phyloP scores from a whole-genome alignment of 2,888 invertebrate species.

The Drosophila rellima region DNA sequence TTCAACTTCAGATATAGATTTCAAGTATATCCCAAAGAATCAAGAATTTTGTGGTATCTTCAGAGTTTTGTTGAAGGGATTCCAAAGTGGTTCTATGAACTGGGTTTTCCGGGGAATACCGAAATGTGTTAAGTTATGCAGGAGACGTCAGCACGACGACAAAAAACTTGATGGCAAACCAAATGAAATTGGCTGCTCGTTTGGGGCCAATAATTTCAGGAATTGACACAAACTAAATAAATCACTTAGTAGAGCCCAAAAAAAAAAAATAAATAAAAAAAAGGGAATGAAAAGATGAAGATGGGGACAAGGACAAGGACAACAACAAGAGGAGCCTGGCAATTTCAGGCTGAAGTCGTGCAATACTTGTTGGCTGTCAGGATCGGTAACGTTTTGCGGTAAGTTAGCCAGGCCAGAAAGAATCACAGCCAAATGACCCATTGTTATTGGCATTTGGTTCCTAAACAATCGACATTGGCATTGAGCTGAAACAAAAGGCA shows the following conservation, averaged over 20 bases:
- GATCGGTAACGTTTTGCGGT: conserved; percentile 70
- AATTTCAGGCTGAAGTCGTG: conserved; percentile 67
- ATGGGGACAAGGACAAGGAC: conserved; percentile 54
- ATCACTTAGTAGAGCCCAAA: conserved; percentile 70
- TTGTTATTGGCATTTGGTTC: conserved; percentile 67
- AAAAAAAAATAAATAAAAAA: background rate
- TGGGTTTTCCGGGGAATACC: conserved; percentile 67
- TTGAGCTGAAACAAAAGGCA: conserved; percentile 38
- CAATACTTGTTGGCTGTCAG: conserved; percentile 83
- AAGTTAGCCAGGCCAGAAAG: conserved; percentile 30
- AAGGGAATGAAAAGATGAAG: background rate
- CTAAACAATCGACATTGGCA: conserved; percentile 72
- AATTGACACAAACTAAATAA: conserved; percentile 83
- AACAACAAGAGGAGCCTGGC: conserved; percentile 44
- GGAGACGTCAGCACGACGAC: conserved; percentile 69
- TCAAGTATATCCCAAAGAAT: background rate
- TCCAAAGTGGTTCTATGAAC: conserved; percentile 62
- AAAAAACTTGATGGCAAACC: conserved; percentile 34
- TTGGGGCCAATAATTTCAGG: conserved; percentile 80
- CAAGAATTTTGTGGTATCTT: background rate
- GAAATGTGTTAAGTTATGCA: conserved; percentile 84
- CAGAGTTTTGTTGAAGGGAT: conserved; percentile 5
- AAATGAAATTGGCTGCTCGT: conserved; percentile 41
- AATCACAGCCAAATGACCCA: conserved; percentile 72
- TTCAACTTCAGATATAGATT: background rate